Evolutionary conservation across 1,140 invertebrate species (phyloP).

Genomic region (Papilio xuthus): DNA sequence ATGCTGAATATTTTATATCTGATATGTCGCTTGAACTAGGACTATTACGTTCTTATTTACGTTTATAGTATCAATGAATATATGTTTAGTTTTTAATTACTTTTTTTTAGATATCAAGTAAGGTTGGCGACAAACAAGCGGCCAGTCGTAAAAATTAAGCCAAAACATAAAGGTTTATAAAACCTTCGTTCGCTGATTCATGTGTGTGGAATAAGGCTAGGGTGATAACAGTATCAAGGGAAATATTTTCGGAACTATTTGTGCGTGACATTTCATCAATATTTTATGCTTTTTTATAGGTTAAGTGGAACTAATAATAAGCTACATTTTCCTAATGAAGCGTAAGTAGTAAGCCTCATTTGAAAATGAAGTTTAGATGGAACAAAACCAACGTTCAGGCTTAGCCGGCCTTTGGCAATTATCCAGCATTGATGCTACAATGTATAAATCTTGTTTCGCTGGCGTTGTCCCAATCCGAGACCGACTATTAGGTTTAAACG

Average conservation of each 20-base stretch:
- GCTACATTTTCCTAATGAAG: neutral
- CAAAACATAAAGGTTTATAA: too few species aligned
- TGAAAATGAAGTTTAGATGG: neutral
- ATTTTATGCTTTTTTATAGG: neutral
- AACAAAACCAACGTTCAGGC: conserved; percentile 6
- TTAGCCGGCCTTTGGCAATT: conserved; percentile 27
- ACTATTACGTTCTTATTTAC: too few species aligned
- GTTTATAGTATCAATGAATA: too few species aligned
- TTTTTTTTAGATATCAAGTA: too few species aligned
- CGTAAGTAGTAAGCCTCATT: neutral
- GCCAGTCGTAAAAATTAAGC: too few species aligned
- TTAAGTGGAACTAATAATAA: neutral
- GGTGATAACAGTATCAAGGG: too few species aligned
- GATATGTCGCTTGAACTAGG: too few species aligned
- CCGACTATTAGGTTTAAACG: conserved; percentile 31
- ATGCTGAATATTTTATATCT: neutral
- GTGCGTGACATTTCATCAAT: neutral
- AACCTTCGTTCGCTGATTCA: too few species aligned
- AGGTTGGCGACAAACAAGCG: too few species aligned
- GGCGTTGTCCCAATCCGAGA: conserved; percentile 27
- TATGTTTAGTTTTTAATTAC: too few species aligned
- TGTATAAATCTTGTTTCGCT: conserved; percentile 23
- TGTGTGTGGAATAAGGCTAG: too few species aligned
- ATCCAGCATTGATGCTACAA: conserved; percentile 31
- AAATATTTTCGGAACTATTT: too few species aligned